Evolutionary conservation across 2,797 vertebrate species (phyloP).

Genomic region (Phataginus tetradactyla): DNA sequence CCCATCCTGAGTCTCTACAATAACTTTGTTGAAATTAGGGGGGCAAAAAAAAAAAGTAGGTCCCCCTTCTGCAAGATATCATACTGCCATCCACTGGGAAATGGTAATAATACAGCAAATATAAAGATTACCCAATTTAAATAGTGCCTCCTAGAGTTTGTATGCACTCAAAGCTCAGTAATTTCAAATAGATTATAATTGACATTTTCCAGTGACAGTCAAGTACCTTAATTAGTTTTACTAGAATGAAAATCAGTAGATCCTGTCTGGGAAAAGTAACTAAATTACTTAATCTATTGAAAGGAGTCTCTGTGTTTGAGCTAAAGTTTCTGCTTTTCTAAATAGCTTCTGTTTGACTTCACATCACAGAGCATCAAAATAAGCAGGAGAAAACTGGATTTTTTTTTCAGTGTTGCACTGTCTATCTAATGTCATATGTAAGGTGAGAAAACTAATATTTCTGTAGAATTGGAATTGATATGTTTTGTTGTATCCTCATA

Average conservation of each 20-base stretch:
- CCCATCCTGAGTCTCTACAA: not conserved
- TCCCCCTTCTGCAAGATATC: not conserved
- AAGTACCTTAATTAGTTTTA: slow-evolving; percentile 33
- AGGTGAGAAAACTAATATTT: slow-evolving; percentile 50
- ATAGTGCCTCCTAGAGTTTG: not conserved
- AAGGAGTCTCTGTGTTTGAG: slow-evolving; percentile 36
- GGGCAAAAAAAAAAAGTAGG: not conserved
- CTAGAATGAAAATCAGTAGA: slow-evolving; percentile 61
- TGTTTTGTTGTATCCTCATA: not conserved
- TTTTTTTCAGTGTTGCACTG: not conserved
- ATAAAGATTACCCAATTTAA: not conserved
- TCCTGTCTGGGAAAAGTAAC: not conserved
- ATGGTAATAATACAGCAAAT: not conserved
- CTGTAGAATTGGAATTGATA: slow-evolving; percentile 6
- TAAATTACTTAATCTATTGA: slow-evolving; percentile 54
- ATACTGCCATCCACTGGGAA: slow-evolving; percentile 54
- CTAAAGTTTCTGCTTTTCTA: slow-evolving; percentile 11
- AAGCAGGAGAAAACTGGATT: not conserved
- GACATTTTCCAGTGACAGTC: slow-evolving; percentile 16
- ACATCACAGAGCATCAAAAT: not conserved
- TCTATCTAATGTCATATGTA: not conserved
- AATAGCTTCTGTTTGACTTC: slow-evolving; percentile 13
- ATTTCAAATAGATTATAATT: slow-evolving; percentile 32
- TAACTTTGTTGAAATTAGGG: not conserved
- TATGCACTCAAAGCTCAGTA: not conserved